Conservation (phyloP, 2,113 vertebrate genomes). For the Calypte anna region DNA sequence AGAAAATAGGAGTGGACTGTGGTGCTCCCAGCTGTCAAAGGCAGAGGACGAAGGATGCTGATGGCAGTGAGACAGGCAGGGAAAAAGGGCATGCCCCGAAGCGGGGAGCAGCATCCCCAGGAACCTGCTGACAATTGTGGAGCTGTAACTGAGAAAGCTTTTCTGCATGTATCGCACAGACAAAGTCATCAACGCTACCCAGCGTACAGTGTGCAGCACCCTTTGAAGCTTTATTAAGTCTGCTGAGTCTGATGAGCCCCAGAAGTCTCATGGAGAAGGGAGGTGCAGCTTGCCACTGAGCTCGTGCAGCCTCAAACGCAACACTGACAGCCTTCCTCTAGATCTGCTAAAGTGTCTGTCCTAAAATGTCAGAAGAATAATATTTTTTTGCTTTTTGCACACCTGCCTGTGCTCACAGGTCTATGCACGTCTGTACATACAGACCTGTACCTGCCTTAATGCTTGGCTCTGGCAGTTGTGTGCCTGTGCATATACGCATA, state of each 20-base stretch:
- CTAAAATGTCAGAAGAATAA: neutral
- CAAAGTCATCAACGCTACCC: neutral
- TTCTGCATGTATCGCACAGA: neutral
- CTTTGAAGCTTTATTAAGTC: neutral
- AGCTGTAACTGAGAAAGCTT: neutral
- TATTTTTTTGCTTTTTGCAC: neutral
- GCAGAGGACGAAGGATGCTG: neutral
- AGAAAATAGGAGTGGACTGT: constrained; percentile 4
- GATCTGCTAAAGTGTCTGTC: neutral
- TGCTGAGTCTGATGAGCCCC: neutral
- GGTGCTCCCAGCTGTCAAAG: neutral
- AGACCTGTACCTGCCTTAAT: neutral
- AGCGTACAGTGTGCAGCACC: neutral
- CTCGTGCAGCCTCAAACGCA: neutral
- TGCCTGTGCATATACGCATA: rapidly evolving
- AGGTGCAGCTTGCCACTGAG: neutral
- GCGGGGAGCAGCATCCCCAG: neutral
- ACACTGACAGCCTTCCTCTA: rapidly evolving
- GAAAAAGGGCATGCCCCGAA: neutral
- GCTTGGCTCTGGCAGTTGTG: no score
- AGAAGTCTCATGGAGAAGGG: neutral
- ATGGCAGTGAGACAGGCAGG: neutral
- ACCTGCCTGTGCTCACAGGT: neutral
- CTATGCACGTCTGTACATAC: neutral
- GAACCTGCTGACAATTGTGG: neutral